Conservation (phyloP, 64 coral and sea anemone species). For the Stichodactyla mertensii region DNA sequence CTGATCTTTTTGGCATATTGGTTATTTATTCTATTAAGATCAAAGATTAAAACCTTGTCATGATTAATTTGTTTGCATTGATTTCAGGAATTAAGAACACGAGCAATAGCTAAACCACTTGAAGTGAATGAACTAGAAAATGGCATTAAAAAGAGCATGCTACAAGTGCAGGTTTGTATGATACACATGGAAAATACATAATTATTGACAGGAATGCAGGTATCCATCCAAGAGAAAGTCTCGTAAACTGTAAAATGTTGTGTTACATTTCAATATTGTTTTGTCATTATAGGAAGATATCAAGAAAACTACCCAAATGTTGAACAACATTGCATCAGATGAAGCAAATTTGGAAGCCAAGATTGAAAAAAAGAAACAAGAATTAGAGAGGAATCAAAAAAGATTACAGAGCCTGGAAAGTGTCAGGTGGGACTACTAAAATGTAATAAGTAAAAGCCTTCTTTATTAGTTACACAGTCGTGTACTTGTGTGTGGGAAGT, state of each 20-base stretch:
- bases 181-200: neutral
- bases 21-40: no score
- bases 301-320: constrained; percentile 88
- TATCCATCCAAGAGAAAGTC: neutral
- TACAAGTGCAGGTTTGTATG: constrained; percentile 50
- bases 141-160: constrained; percentile 91
- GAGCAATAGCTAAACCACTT: constrained; percentile 92
- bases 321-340: constrained; percentile 99
- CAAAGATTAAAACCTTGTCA: neutral
- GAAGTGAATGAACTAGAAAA: constrained; percentile 97
- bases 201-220: neutral
- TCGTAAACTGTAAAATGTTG: neutral
- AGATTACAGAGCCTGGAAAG: constrained; percentile 84
- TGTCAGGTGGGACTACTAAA: constrained; percentile 57
- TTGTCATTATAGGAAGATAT: constrained; percentile 63
- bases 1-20: no score
- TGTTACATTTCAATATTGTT: neutral
- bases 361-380: constrained; percentile 98
- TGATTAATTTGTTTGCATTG: neutral
- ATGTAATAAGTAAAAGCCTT: no score
- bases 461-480: no score
- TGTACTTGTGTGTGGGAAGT: no score
- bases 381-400: constrained; percentile 96
- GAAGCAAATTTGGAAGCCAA: constrained; percentile 96
- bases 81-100: constrained; percentile 76